Base-by-base conservation (phyloP, 2,113 vertebrate species). In the Zonotrichia leucophrys region DNA sequence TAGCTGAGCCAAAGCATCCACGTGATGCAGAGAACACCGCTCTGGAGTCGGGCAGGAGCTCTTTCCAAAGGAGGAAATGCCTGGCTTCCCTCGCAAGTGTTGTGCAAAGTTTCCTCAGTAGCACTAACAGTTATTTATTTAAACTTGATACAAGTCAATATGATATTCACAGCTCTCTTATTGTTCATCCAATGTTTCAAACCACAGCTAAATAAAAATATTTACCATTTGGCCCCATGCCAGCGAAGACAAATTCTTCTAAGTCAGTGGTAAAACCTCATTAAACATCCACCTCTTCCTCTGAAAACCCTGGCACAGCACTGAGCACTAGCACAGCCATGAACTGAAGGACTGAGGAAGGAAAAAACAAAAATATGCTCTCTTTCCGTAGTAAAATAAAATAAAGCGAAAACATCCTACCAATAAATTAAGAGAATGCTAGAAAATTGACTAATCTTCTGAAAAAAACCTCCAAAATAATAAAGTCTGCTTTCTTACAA, bases 1-100 rank as follows among this genome's bases (percentile, higher is more conserved):
- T 68, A 94, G 81, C 67, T 6, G 6, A 96, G 87, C 37, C 93
- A 81, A 92, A 96, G 93, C 92, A 93, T 63, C 67, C 93, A 92
- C 42, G 66, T 92, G 93, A 81, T 62, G 30, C 62, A 88, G 73
- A 44, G 56, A 92, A 83, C 5, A 6, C 39, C 2, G 1, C 79
- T 87, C 93, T 49, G 63, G 86, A 79, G 91, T 74, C 2, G 0
- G 81, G 82, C 67, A 91, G 68, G 63, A 78, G 76, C 89, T 86
- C 89, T 89, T 89, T 91, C 89, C 87, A 82, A 63, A 94, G 93
- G 88, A 94, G 94, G 94, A 96, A 96, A 96, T 81, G 79, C 69
- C 76, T 83, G 47, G 28, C 67, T 68, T 94, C 66, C 41, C 66
- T 60, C 14, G 24, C 17, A 37, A 83, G 52, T 39, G 1, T 16